phyloP scores from a whole-genome alignment of 2,113 vertebrate species.

The Tursiops truncatus region DNA sequence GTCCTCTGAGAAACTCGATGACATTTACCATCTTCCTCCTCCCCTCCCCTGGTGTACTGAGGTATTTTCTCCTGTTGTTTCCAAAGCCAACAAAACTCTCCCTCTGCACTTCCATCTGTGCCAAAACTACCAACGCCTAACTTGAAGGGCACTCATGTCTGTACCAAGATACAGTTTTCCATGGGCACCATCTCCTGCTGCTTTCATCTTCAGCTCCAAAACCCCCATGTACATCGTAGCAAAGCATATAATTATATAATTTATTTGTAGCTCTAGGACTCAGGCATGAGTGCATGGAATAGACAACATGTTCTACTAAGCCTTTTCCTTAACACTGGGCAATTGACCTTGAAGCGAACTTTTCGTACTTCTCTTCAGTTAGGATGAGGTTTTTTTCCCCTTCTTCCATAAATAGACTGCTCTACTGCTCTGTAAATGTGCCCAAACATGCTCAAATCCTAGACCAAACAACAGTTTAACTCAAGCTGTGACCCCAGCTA shows the following conservation, averaged over 20 bases:
- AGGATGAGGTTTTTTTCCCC: not conserved
- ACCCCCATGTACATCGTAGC: not conserved
- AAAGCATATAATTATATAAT: slow-evolving; percentile 7
- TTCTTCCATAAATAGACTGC: slow-evolving; percentile 37
- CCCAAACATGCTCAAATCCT: slow-evolving; percentile 6
- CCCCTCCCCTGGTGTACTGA: not conserved
- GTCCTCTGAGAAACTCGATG: not conserved
- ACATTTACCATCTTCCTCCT: not conserved
- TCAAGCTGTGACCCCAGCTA: slow-evolving; percentile 16
- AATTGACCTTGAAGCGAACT: slow-evolving; percentile 17
- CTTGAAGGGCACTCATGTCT: not conserved
- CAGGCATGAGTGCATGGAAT: not conserved
- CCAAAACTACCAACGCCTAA: not conserved
- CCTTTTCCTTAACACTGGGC: slow-evolving; percentile 9
- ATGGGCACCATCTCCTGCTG: not conserved
- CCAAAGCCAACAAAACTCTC: not conserved
- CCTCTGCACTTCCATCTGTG: not conserved
- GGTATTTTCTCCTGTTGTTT: not conserved
- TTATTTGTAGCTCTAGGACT: not conserved
- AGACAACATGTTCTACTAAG: not conserved
- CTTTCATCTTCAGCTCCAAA: not conserved
- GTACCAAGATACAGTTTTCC: not conserved
- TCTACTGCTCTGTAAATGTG: not conserved
- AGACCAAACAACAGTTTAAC: slow-evolving; percentile 25
- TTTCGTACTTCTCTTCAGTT: slow-evolving; percentile 23